phyloP scores from a whole-genome alignment of 1,140 invertebrate genomes.

The Palaemon carinicauda region DNA sequence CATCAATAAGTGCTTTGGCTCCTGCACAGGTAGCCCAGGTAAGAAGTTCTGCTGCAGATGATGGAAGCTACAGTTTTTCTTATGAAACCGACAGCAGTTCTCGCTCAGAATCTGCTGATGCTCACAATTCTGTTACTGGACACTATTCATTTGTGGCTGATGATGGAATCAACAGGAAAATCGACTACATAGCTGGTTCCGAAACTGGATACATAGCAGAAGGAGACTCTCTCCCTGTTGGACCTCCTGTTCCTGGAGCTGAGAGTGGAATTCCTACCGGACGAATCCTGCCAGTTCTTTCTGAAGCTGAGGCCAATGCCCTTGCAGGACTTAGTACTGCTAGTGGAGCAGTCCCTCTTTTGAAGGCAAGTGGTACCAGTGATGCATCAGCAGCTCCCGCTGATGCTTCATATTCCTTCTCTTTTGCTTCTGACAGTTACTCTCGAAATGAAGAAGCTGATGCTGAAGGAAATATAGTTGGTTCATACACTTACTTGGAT shows the following conservation, averaged over 20 bases:
- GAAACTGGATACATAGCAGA: slow-evolving; percentile 30
- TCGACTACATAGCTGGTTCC: slow-evolving; percentile 28
- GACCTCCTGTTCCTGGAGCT: background rate
- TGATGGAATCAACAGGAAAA: background rate
- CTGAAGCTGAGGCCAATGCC: background rate
- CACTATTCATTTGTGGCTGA: background rate
- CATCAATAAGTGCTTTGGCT: too few species aligned
- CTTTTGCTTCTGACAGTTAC: too few species aligned
- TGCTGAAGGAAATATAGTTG: background rate
- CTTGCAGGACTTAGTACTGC: background rate
- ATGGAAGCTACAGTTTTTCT: background rate
- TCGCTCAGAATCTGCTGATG: background rate
- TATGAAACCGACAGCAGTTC: background rate
- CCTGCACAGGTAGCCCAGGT: too few species aligned
- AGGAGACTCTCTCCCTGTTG: slow-evolving; percentile 27
- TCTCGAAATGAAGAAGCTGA: background rate
- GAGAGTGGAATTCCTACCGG: background rate
- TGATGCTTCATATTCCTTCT: too few species aligned
- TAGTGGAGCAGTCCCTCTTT: background rate
- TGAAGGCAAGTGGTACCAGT: background rate
- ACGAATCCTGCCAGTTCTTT: background rate
- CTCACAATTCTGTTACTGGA: background rate
- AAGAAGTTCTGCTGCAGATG: background rate
- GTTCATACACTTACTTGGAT: background rate
- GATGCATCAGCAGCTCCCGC: background rate